These are phyloP conservation scores for Drosophila serrata DNA, from an alignment of 1,140 invertebrate species.

Conservation along the genomic window DNA sequence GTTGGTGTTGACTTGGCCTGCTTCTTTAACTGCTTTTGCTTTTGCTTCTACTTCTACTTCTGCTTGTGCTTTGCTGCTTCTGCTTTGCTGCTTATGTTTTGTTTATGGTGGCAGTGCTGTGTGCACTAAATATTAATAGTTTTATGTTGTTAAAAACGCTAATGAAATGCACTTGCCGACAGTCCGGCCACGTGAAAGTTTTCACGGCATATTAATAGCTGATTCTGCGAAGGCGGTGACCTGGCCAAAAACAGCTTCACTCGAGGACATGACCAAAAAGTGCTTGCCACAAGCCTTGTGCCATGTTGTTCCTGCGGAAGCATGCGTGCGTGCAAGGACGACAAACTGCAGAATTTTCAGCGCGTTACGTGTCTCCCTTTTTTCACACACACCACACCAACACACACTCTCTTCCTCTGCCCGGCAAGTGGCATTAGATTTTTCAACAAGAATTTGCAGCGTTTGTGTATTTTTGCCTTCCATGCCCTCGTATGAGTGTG, in stretches of 20 bases:
- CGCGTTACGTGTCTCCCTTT: slow-evolving; percentile 59
- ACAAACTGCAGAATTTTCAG: slow-evolving; percentile 70
- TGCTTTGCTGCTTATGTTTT: slow-evolving; percentile 58
- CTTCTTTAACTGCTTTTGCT: slow-evolving; percentile 6
- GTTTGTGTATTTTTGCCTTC: slow-evolving; percentile 64
- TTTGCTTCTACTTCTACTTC: not conserved
- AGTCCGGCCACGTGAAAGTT: slow-evolving; percentile 43
- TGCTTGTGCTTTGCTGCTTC: not conserved
- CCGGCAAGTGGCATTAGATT: slow-evolving; percentile 73
- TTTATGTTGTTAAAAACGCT: slow-evolving; percentile 77
- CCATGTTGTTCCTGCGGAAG: slow-evolving; percentile 50
- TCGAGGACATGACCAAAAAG: slow-evolving; percentile 66
- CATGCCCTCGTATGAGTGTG: slow-evolving; percentile 4
- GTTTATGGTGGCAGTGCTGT: slow-evolving; percentile 51
- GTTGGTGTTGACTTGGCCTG: slow-evolving; percentile 49
- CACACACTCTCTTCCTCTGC: not conserved
- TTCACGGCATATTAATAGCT: slow-evolving; percentile 60
- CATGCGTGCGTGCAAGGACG: slow-evolving; percentile 78
- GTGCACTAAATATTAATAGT: slow-evolving; percentile 74
- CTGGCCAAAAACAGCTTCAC: slow-evolving; percentile 50
- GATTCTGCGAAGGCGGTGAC: slow-evolving; percentile 54
- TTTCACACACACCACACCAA: not conserved
- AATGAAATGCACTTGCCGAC: slow-evolving; percentile 69
- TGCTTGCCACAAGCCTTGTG: slow-evolving; percentile 73
- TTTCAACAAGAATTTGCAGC: slow-evolving; percentile 76